phyloP scores from a whole-genome alignment of 2,888 invertebrate species.

The Tachina lurida region DNA sequence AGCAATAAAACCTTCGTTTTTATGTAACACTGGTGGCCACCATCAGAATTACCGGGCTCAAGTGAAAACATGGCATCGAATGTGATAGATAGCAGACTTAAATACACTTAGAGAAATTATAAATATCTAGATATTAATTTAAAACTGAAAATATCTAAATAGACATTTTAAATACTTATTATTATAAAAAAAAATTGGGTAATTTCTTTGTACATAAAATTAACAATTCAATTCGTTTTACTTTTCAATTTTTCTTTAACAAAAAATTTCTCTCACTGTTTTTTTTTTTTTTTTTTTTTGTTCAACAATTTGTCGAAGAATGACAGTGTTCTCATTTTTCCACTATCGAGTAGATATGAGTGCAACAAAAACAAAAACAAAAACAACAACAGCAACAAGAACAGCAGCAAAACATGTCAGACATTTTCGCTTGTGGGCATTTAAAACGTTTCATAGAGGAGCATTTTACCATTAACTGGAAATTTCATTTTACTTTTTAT shows the following conservation, averaged over 20 bases:
- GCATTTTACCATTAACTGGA: constrained; percentile 65
- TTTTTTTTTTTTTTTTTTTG: constrained; percentile 17
- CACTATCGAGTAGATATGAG: constrained; percentile 6
- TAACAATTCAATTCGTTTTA: neutral
- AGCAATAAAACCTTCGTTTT: neutral
- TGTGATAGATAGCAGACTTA: constrained; percentile 17
- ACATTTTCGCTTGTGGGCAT: constrained; percentile 70
- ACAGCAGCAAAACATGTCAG: constrained; percentile 57
- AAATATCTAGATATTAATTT: neutral
- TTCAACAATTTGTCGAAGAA: constrained; percentile 40
- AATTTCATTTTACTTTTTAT: constrained; percentile 69
- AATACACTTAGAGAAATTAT: constrained; percentile 12
- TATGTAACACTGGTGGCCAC: neutral
- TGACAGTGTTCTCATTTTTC: constrained; percentile 31
- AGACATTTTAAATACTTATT: neutral
- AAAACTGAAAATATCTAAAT: neutral
- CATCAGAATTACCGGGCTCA: constrained; percentile 12
- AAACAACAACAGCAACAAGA: constrained; percentile 9
- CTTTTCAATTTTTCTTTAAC: neutral
- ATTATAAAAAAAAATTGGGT: too few species aligned
- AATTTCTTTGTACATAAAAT: too few species aligned
- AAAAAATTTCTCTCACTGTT: constrained; percentile 28
- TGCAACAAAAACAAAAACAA: neutral
- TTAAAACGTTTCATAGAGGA: constrained; percentile 69
- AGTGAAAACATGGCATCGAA: neutral